A percentile compares a stretch with the other conserved stretches of the same genome.
These are phyloP conservation scores for Amniataba percoides DNA, from an alignment of 2,797 vertebrate genomes.

Conservation along the genomic window DNA sequence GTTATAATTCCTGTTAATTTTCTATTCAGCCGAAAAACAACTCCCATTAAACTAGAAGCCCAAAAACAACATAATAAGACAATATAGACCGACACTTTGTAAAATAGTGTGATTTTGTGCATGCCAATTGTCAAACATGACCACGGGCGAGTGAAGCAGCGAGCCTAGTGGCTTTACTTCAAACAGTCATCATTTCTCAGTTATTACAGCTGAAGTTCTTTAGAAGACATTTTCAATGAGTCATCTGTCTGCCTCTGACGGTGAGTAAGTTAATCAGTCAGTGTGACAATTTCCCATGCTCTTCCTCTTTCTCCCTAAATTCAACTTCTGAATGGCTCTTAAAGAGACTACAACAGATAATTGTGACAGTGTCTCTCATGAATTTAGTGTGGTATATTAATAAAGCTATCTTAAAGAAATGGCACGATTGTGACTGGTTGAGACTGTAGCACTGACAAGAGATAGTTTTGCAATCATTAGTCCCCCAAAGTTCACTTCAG, in stretches of 20 bases:
- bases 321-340: neutral
- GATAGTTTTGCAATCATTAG: neutral
- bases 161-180: neutral
- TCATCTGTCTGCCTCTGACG: conserved; percentile 19
- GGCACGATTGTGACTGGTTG: neutral
- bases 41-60: neutral
- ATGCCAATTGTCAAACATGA: neutral
- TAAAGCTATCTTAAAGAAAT: neutral
- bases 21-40: neutral
- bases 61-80: too few relatives aligned
- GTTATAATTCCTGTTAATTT: neutral
- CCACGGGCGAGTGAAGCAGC: neutral
- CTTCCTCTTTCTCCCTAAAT: conserved; percentile 1
- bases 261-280: neutral
- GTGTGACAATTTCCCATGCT: neutral
- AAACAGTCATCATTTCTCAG: conserved; percentile 2
- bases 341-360: neutral
- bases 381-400: neutral
- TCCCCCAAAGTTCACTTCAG: neutral
- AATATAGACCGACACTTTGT: too few relatives aligned
- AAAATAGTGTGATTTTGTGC: too few relatives aligned
- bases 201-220: conserved; percentile 49
- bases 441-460: neutral
- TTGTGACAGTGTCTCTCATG: neutral
- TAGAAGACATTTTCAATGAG: conserved; percentile 49